Evolutionary conservation across 2,888 invertebrate species (phyloP).

Genomic region (Phorcus lineatus): DNA sequence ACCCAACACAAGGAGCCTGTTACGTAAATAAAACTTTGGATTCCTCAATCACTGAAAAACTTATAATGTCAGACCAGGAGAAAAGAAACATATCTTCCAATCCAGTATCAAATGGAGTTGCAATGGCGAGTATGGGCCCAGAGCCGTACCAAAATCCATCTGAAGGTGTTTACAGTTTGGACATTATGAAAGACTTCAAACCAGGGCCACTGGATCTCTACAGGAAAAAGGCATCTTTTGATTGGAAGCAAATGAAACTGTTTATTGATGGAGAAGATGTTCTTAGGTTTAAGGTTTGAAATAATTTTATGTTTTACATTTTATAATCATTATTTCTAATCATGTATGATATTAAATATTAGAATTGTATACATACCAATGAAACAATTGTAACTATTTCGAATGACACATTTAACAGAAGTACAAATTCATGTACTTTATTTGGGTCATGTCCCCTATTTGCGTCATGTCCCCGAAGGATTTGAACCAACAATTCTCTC

Average conservation of each 20-base stretch:
- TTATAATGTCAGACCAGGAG: background rate
- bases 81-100: background rate
- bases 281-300: constrained; percentile 84
- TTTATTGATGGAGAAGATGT: constrained; percentile 87
- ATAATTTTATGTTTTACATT: too few relatives aligned
- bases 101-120: background rate
- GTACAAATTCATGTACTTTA: too few relatives aligned
- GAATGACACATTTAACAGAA: too few relatives aligned
- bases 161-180: background rate
- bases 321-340: background rate
- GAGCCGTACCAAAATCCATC: background rate
- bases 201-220: constrained; percentile 86
- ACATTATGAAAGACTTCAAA: constrained; percentile 62
- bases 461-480: too few relatives aligned
- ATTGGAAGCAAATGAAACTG: constrained; percentile 90
- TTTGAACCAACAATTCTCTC: too few relatives aligned
- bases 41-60: background rate
- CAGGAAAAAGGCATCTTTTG: constrained; percentile 86
- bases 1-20: background rate
- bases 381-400: too few relatives aligned
- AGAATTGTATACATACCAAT: too few relatives aligned
- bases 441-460: too few relatives aligned
- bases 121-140: background rate
- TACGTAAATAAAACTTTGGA: too few relatives aligned
- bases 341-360: background rate